Evolutionary conservation across 2,888 invertebrate genomes (phyloP).

Genomic region (Cancer borealis): DNA sequence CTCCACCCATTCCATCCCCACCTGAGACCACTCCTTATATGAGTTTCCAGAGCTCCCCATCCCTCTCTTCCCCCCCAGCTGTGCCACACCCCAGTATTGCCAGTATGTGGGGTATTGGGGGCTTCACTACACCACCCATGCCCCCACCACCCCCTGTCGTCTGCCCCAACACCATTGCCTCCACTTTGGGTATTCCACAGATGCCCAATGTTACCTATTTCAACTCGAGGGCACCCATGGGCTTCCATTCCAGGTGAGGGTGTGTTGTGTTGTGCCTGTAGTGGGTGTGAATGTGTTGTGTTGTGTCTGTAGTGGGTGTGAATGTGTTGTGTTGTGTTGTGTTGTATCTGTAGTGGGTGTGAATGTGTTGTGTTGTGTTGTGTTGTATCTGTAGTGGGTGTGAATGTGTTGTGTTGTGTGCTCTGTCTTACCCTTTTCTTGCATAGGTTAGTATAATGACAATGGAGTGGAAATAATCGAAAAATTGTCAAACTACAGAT

Average conservation of each 20-base stretch:
- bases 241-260: constrained; percentile 71
- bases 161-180: constrained; percentile 72
- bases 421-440: neutral
- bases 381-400: neutral
- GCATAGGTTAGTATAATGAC: no score
- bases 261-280: neutral
- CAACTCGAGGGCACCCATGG: constrained; percentile 74
- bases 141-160: constrained; percentile 71
- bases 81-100: constrained; percentile 59
- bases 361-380: neutral
- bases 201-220: constrained; percentile 74
- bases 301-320: no score
- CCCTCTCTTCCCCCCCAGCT: constrained; percentile 57
- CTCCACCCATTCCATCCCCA: neutral
- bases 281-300: neutral
- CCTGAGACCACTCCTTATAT: neutral
- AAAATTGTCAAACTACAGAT: no score
- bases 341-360: neutral
- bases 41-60: constrained; percentile 48
- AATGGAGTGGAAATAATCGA: no score
- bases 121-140: constrained; percentile 70
- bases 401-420: neutral
- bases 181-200: constrained; percentile 74
- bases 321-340: neutral
- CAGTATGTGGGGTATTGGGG: constrained; percentile 73